Percentiles rank a stretch among this genome's conserved stretches.
These are phyloP conservation scores for Diarsia mendica DNA, from an alignment of 2,888 invertebrate genomes.

Conservation along the genomic window DNA sequence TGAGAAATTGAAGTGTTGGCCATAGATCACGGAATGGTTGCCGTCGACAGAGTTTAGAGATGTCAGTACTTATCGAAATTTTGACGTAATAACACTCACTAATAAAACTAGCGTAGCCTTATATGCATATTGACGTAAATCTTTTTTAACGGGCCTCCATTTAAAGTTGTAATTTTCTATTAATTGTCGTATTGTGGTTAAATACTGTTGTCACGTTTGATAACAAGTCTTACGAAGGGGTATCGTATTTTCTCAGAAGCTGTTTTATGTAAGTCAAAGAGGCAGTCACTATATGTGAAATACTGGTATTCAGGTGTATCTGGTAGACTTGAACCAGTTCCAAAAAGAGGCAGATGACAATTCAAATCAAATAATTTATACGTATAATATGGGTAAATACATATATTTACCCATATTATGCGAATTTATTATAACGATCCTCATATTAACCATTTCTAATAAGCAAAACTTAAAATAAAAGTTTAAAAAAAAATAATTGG, in stretches of 20 bases:
- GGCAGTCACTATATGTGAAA: not conserved
- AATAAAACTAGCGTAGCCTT: not conserved
- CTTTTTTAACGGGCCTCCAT: not conserved
- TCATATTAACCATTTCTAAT: too few relatives aligned
- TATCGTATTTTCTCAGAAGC: not conserved
- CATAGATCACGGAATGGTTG: not conserved
- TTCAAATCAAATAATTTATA: too few relatives aligned
- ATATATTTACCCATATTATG: too few relatives aligned
- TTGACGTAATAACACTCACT: not conserved
- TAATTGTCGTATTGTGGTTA: not conserved
- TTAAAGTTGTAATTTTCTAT: fast-evolving
- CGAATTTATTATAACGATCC: too few relatives aligned
- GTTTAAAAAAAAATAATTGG: too few relatives aligned
- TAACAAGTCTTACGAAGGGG: not conserved
- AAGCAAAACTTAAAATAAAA: too few relatives aligned
- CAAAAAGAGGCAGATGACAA: not conserved
- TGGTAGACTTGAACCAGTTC: too few relatives aligned
- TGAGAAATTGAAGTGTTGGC: conserved; percentile 31
- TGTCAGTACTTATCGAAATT: too few relatives aligned
- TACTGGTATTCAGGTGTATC: not conserved
- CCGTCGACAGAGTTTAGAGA: too few relatives aligned
- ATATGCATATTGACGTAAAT: not conserved
- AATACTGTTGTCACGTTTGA: not conserved
- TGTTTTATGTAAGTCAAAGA: not conserved
- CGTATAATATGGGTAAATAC: too few relatives aligned